A percentile compares a stretch with the other conserved stretches of the same genome.
Evolutionary conservation across 2,113 vertebrate genomes (phyloP).

Genomic region (Cnemophilus loriae): DNA sequence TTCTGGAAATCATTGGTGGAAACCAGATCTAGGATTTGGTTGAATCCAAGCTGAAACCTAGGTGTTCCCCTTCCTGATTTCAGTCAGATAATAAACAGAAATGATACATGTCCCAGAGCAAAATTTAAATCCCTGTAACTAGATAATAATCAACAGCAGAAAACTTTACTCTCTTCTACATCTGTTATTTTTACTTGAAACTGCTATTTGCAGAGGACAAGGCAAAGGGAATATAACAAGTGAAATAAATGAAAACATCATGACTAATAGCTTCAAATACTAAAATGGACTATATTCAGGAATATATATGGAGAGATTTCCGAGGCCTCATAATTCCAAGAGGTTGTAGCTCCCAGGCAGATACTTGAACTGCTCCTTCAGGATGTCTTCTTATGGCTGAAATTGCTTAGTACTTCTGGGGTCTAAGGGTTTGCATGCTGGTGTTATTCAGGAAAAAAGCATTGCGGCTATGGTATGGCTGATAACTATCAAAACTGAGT

Average conservation of each 20-base stretch:
- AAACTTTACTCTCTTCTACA: neutral
- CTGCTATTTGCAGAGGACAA: neutral
- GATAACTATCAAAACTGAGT: neutral
- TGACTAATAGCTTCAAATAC: neutral
- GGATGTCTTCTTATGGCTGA: neutral
- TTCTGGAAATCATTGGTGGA: neutral
- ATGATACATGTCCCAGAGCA: neutral
- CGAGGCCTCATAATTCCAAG: neutral
- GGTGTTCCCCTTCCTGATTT: neutral
- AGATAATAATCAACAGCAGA: neutral
- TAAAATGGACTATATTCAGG: neutral
- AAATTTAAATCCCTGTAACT: neutral
- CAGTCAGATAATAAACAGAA: neutral
- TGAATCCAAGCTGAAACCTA: neutral
- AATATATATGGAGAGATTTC: neutral
- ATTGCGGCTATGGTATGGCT: neutral
- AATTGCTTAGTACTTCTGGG: neutral
- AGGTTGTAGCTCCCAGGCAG: fast-evolving
- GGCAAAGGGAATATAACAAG: neutral
- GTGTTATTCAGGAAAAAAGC: neutral
- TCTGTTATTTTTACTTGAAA: neutral
- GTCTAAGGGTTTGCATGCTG: neutral
- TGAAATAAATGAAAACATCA: neutral
- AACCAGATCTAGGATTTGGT: neutral
- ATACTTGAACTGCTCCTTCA: neutral